These are phyloP conservation scores for Cephalopterus ornatus DNA, from an alignment of 2,113 vertebrate genomes.

Conservation along the genomic window DNA sequence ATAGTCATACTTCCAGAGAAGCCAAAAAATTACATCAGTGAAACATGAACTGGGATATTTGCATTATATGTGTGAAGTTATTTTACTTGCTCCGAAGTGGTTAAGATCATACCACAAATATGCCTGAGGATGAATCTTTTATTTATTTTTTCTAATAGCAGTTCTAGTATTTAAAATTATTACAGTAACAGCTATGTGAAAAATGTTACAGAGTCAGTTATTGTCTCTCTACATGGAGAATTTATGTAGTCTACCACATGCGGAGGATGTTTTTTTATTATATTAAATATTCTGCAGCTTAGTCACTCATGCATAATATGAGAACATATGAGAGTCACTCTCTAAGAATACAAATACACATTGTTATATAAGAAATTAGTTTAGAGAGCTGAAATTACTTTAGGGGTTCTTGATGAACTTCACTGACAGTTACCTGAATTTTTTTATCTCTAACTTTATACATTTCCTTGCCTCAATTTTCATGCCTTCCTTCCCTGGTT, in stretches of 20 bases:
- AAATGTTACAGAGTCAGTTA: conserved; percentile 3
- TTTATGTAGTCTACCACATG: background rate
- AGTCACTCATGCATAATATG: conserved; percentile 40
- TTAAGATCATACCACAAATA: conserved; percentile 19
- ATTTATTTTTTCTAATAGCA: conserved; percentile 9
- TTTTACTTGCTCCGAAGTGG: background rate
- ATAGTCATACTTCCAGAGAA: background rate
- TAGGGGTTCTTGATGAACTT: background rate
- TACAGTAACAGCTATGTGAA: conserved; percentile 11
- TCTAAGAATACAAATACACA: background rate
- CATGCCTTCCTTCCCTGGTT: background rate
- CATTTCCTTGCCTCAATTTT: background rate
- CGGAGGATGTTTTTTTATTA: background rate
- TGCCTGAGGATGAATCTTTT: background rate
- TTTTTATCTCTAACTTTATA: background rate
- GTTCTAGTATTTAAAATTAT: conserved; percentile 5
- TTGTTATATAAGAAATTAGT: conserved; percentile 17
- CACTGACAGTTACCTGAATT: background rate
- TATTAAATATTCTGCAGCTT: conserved; percentile 28
- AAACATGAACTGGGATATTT: background rate
- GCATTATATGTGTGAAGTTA: background rate
- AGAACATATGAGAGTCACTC: background rate
- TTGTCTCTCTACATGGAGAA: background rate
- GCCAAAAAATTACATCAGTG: background rate
- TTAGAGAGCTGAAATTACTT: background rate